Conservation (phyloP, 2,888 invertebrate species). For the Rhagonycha fulva region DNA sequence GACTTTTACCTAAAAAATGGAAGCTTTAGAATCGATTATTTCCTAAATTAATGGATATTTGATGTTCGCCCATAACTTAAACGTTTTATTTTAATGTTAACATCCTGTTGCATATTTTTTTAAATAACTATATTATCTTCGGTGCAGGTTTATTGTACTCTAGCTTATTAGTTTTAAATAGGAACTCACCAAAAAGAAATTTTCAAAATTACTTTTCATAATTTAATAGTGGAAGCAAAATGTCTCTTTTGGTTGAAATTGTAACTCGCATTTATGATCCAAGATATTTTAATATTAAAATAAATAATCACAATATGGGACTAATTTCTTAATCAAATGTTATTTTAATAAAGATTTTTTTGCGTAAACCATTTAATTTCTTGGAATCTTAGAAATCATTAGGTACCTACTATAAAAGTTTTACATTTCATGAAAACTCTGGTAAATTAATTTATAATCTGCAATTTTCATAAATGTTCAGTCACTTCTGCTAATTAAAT, state of each 20-base stretch:
- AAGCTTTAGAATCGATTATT: too few species aligned
- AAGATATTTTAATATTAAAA: background rate
- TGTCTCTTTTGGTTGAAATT: background rate
- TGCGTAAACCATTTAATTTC: background rate
- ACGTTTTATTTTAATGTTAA: too few species aligned
- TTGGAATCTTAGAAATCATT: background rate
- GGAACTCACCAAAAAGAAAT: background rate
- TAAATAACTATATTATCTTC: too few species aligned
- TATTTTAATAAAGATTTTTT: background rate
- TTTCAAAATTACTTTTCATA: background rate
- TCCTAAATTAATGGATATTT: too few species aligned
- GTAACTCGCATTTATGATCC: background rate
- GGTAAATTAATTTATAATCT: background rate
- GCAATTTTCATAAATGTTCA: background rate
- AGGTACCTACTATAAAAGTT: background rate
- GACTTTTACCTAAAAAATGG: too few species aligned
- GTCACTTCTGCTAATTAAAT: background rate
- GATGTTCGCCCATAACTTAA: too few species aligned
- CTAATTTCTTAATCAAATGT: background rate
- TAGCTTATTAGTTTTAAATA: background rate
- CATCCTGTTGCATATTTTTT: too few species aligned
- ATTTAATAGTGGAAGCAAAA: background rate
- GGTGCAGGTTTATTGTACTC: too few species aligned
- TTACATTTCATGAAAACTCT: background rate
- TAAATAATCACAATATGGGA: background rate